Conservation (phyloP, 1,140 invertebrate genomes). For the Ganaspis sp. region DNA sequence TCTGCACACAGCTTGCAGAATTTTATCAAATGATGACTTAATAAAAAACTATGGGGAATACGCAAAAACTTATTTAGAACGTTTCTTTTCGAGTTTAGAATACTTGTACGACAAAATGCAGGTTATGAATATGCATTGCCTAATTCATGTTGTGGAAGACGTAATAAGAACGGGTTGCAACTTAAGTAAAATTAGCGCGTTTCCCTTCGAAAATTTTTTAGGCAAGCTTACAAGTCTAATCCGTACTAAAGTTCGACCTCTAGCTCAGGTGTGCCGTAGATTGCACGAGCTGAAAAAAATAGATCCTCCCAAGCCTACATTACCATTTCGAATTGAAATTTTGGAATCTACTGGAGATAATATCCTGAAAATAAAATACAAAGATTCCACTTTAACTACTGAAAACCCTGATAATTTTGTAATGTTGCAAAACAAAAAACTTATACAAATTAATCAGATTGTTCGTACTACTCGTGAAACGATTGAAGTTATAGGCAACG, state of each 20-base stretch:
- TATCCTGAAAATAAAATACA: not conserved
- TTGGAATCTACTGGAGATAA: not conserved
- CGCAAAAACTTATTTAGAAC: conserved; percentile 23
- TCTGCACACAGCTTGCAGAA: conserved; percentile 32
- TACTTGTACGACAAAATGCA: not conserved
- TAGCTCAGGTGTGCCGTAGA: not conserved
- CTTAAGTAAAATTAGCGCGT: not conserved
- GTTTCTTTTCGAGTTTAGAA: not conserved
- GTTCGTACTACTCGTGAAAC: too few species aligned
- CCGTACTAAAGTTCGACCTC: not conserved
- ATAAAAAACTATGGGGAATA: not conserved
- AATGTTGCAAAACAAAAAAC: too few species aligned
- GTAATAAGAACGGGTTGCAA: conserved; percentile 5
- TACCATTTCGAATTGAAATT: not conserved
- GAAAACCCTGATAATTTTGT: not conserved
- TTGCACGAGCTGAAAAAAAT: not conserved
- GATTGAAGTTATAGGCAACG: too few species aligned
- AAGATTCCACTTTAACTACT: not conserved
- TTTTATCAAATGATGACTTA: not conserved
- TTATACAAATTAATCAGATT: too few species aligned
- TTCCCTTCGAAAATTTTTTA: conserved; percentile 18
- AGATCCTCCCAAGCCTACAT: not conserved
- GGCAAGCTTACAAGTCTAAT: not conserved
- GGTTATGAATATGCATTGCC: conserved; percentile 21
- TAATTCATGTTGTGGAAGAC: not conserved